Conservation (phyloP, 1,140 invertebrate species). For the Drosophila obscura region DNA sequence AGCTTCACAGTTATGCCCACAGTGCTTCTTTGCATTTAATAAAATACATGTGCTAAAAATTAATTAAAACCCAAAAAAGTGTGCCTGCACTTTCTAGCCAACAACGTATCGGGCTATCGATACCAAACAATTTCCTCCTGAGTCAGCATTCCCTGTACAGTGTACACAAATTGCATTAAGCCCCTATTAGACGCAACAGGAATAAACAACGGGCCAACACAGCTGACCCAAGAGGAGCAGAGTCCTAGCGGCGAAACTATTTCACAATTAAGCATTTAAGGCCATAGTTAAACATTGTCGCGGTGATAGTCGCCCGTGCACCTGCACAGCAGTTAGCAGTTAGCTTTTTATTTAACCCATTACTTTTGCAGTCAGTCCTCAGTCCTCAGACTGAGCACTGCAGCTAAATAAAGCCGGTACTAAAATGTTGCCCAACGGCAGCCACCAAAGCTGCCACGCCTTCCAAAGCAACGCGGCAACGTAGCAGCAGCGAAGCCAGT, state of each 20-base stretch:
- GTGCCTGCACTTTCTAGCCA: too few relatives aligned
- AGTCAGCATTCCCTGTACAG: conserved; percentile 3
- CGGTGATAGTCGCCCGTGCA: conserved; percentile 15
- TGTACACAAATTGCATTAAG: conserved; percentile 42
- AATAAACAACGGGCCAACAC: conserved; percentile 28
- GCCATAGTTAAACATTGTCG: conserved; percentile 55
- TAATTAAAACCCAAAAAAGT: too few relatives aligned
- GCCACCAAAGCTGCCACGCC: conserved; percentile 25
- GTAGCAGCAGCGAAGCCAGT: conserved; percentile 38
- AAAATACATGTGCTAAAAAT: too few relatives aligned
- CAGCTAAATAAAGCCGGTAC: conserved; percentile 51
- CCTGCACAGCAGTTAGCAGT: conserved; percentile 36
- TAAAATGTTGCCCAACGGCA: conserved; percentile 56
- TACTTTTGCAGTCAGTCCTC: conserved; percentile 27
- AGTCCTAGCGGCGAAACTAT: conserved; percentile 45
- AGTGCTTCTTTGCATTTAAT: too few relatives aligned
- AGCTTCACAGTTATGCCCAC: too few relatives aligned
- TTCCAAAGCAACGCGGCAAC: conserved; percentile 1
- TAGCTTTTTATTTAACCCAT: conserved; percentile 64
- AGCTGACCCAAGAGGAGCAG: neutral
- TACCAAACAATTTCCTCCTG: conserved; percentile 4
- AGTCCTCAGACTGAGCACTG: conserved; percentile 5
- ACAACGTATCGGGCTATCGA: conserved; percentile 6
- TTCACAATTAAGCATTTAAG: conserved; percentile 65
- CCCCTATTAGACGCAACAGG: conserved; percentile 25